These are phyloP conservation scores for Tricholauxania praeusta DNA, from an alignment of 2,888 invertebrate genomes.

Conservation along the genomic window DNA sequence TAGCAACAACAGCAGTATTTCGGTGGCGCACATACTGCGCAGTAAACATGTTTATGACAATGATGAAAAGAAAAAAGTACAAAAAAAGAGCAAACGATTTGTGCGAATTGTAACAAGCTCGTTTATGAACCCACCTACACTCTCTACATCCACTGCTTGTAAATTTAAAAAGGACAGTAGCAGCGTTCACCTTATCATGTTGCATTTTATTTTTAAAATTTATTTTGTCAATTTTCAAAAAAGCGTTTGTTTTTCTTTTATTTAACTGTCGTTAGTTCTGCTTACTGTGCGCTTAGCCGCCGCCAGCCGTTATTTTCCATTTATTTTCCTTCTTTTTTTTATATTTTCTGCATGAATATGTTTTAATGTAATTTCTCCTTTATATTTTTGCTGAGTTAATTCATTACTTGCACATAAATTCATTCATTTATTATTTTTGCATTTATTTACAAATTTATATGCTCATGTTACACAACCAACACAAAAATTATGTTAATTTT, in stretches of 20 bases:
- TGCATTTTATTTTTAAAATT: slow-evolving; percentile 5
- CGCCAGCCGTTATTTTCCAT: slow-evolving; percentile 27
- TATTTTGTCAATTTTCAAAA: slow-evolving; percentile 17
- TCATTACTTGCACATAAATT: slow-evolving; percentile 4
- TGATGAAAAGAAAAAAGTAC: background rate
- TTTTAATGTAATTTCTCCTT: slow-evolving; percentile 6
- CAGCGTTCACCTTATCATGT: slow-evolving; percentile 22
- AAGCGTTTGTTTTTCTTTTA: slow-evolving; percentile 16
- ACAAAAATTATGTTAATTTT: background rate
- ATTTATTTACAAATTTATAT: slow-evolving; percentile 32
- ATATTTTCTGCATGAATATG: slow-evolving; percentile 19
- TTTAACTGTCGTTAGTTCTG: background rate
- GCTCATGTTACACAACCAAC: slow-evolving; percentile 8
- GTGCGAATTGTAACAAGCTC: too few relatives aligned
- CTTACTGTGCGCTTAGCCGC: slow-evolving; percentile 2
- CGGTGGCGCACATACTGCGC: background rate
- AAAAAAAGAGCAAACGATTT: background rate
- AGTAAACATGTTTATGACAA: background rate
- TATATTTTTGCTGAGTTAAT: slow-evolving; percentile 18
- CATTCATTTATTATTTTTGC: slow-evolving; percentile 18
- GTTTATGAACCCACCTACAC: too few relatives aligned
- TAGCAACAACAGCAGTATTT: too few relatives aligned
- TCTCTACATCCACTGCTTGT: too few relatives aligned
- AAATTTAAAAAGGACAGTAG: slow-evolving; percentile 11
- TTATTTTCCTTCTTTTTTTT: slow-evolving; percentile 20